Evolutionary conservation across 2,888 invertebrate species (phyloP).

Genomic region (Drosophila kambysellisi): DNA sequence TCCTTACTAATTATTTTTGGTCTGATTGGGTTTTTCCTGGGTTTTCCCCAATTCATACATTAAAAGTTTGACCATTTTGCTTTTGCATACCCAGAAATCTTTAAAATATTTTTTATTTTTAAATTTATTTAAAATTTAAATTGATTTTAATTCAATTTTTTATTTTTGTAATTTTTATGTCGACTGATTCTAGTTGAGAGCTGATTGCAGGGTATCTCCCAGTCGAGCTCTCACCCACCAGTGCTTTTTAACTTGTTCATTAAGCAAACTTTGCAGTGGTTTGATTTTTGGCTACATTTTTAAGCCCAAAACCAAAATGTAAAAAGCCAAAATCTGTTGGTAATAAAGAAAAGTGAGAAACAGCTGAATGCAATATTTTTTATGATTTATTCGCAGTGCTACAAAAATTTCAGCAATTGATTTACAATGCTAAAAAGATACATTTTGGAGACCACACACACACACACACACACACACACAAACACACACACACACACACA

Average conservation of each 20-base stretch:
- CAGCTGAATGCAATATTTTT: not conserved
- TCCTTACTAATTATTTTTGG: no score
- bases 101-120: no score
- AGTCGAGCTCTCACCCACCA: not conserved
- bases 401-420: conserved; percentile 9
- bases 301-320: not conserved
- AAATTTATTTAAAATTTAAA: not conserved
- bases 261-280: not conserved
- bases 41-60: no score
- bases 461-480: not conserved
- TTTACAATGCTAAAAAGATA: conserved; percentile 14
- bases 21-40: no score
- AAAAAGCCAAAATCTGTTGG: not conserved
- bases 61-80: no score
- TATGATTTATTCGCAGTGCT: conserved; percentile 14
- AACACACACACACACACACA: not conserved
- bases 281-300: not conserved
- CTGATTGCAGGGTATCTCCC: not conserved
- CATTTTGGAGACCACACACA: conserved; percentile 43
- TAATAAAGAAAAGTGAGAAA: not conserved
- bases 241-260: not conserved
- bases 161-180: not conserved
- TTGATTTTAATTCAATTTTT: not conserved
- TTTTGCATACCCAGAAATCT: no score
- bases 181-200: not conserved